Conservation (phyloP, 1,140 invertebrate genomes). For the Oedothorax gibbosus region DNA sequence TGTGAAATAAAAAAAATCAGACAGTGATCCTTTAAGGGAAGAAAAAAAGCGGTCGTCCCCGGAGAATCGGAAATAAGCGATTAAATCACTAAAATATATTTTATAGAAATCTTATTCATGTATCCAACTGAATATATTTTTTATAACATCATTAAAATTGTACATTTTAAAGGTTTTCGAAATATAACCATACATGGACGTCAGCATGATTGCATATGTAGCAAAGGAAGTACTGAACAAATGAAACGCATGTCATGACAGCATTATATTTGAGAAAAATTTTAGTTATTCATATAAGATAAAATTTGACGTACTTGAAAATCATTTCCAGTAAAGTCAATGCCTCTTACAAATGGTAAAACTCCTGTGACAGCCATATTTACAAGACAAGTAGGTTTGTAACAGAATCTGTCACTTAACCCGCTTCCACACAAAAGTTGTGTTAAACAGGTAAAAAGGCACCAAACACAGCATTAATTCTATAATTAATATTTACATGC, state of each 20-base stretch:
- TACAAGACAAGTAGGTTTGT: too few relatives aligned
- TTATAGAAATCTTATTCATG: background rate
- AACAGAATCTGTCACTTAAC: too few relatives aligned
- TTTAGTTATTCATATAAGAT: background rate
- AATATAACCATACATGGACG: conserved; percentile 15
- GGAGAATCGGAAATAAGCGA: background rate
- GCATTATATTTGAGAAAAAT: background rate
- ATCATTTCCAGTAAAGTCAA: conserved; percentile 97
- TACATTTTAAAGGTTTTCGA: background rate
- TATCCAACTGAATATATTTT: background rate
- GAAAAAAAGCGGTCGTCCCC: background rate
- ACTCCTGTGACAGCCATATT: conserved; percentile 81
- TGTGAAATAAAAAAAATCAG: background rate
- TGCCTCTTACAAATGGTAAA: conserved; percentile 95
- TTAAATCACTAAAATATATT: background rate
- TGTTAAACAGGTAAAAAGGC: too few relatives aligned
- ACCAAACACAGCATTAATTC: too few relatives aligned
- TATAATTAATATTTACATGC: too few relatives aligned
- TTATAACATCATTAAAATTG: background rate
- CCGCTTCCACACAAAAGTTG: too few relatives aligned
- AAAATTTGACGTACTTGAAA: conserved; percentile 82
- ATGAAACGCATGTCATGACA: background rate
- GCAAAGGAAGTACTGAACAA: background rate
- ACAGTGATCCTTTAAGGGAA: background rate
- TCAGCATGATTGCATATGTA: background rate